Conservation (phyloP, 1,140 invertebrate species). For the Portunus trituberculatus region DNA sequence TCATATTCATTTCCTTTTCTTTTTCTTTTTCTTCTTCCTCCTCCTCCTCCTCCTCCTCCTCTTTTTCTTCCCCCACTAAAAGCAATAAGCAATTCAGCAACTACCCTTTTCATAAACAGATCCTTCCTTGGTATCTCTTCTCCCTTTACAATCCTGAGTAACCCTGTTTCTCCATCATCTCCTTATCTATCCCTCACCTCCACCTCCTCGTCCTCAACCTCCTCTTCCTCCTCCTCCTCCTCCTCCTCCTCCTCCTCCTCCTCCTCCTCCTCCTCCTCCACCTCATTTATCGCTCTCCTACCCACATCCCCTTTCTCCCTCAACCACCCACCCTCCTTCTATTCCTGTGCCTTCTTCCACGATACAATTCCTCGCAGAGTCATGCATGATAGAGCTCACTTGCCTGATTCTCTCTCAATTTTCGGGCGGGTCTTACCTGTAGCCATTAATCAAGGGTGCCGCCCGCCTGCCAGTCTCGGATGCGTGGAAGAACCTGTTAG, state of each 20-base stretch:
- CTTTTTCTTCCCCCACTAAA: too few relatives aligned
- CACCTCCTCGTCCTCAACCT: not conserved
- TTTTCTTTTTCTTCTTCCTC: too few relatives aligned
- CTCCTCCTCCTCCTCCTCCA: not conserved
- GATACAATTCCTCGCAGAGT: not conserved
- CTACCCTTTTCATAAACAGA: too few relatives aligned
- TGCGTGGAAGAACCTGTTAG: constrained; percentile 6
- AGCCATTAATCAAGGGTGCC: not conserved
- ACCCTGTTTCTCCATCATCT: too few relatives aligned
- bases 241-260: too few relatives aligned
- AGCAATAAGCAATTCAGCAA: too few relatives aligned
- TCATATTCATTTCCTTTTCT: too few relatives aligned
- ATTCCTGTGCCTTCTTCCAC: not conserved
- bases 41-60: too few relatives aligned
- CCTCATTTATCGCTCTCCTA: not conserved
- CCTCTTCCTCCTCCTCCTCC: too few relatives aligned
- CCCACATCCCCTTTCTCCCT: not conserved
- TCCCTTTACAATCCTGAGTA: too few relatives aligned
- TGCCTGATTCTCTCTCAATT: constrained; percentile 2
- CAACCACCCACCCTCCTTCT: not conserved
- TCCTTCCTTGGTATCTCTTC: too few relatives aligned
- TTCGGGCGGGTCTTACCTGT: constrained; percentile 17
- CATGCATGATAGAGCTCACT: not conserved
- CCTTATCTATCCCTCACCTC: too few relatives aligned
- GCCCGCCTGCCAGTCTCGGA: not conserved